Evolutionary conservation across 2,888 invertebrate genomes (phyloP).

Genomic region (Erebia palarica): DNA sequence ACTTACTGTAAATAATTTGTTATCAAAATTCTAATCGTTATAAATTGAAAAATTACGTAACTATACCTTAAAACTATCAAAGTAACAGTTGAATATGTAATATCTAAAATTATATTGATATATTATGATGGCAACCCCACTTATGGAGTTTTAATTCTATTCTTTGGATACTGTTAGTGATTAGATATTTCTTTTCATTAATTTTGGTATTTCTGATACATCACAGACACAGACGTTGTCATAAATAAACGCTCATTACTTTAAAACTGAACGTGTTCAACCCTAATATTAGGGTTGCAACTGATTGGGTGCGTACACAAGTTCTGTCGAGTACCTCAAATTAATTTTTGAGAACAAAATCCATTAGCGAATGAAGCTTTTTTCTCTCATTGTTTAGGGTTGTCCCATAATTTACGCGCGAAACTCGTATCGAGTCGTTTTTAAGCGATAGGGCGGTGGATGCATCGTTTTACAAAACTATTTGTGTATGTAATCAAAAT

Average conservation of each 20-base stretch:
- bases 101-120: no score
- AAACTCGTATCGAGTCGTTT: slow-evolving; percentile 75
- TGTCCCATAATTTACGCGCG: slow-evolving; percentile 79
- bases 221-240: neutral
- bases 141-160: no score
- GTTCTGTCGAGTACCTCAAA: slow-evolving; percentile 78
- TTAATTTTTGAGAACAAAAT: slow-evolving; percentile 81
- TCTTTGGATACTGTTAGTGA: no score
- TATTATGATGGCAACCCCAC: no score
- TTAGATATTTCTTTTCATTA: no score
- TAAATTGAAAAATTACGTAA: no score
- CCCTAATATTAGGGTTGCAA: slow-evolving; percentile 54
- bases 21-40: no score
- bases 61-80: no score
- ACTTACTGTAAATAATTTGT: no score
- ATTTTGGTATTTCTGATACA: no score
- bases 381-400: slow-evolving; percentile 74
- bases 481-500: slow-evolving; percentile 17
- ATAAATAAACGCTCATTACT: neutral
- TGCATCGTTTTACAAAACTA: slow-evolving; percentile 49
- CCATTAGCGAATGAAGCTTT: slow-evolving; percentile 78
- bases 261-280: slow-evolving; percentile 37
- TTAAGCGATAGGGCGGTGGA: slow-evolving; percentile 77
- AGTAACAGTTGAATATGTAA: no score
- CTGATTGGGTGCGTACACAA: slow-evolving; percentile 74